Conservation (phyloP, 2,888 invertebrate genomes). For the Yponomeuta malinellus region DNA sequence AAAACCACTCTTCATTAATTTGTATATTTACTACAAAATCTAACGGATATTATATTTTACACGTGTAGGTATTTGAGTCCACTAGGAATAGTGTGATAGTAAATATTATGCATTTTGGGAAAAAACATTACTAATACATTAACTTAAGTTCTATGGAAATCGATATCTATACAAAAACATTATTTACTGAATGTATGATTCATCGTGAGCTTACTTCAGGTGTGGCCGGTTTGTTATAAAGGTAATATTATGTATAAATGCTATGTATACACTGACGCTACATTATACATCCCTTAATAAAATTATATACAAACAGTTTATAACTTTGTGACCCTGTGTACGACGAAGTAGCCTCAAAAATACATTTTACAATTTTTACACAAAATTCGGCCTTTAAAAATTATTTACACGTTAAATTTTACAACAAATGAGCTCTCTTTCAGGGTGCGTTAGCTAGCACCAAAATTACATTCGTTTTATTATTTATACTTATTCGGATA, state of each 20-base stretch:
- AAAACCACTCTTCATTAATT: constrained; percentile 36
- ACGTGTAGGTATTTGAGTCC: background rate
- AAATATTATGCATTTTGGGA: constrained; percentile 16
- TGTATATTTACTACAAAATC: constrained; percentile 23
- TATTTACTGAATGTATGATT: constrained; percentile 31
- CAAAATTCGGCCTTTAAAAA: constrained; percentile 39
- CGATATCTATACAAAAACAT: constrained; percentile 23
- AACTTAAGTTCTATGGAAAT: constrained; percentile 17
- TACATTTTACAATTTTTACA: constrained; percentile 38
- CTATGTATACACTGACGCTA: constrained; percentile 39
- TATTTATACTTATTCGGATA: background rate
- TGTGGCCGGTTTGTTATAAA: constrained; percentile 39
- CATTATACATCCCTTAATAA: constrained; percentile 37
- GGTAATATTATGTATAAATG: constrained; percentile 48
- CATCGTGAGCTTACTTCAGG: constrained; percentile 71
- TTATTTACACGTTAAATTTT: constrained; percentile 35
- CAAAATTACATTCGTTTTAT: constrained; percentile 28
- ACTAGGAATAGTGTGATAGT: background rate
- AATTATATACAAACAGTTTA: constrained; percentile 44
- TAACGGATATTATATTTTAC: constrained; percentile 7
- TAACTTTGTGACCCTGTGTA: constrained; percentile 65
- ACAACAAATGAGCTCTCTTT: constrained; percentile 29
- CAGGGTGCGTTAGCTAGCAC: constrained; percentile 65
- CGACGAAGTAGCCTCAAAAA: constrained; percentile 56
- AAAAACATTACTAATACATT: constrained; percentile 15